Base-by-base conservation (phyloP, 2,113 vertebrate genomes). In the Sebastes schlegelii region DNA sequence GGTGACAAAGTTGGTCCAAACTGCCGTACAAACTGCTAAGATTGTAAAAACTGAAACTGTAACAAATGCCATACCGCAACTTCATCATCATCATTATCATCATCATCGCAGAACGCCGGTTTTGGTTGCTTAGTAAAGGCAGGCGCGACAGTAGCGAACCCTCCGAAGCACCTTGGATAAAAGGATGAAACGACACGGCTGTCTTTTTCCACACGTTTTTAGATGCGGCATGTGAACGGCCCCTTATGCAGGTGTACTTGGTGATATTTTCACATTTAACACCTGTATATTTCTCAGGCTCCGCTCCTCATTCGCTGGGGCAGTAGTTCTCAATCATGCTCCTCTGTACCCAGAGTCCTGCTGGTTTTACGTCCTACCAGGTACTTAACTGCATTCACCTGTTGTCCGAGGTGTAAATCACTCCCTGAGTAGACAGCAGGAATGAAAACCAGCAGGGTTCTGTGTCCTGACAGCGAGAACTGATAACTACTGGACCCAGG, bases 351-450 rank as follows among this genome's bases (percentile, higher is more conserved):
- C 26, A 49, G 45, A 86, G 66, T 82, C 84, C 34, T 75, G 72
- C 88, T 87, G 88, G 9, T 73, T 86, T 89, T 74, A 72, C 85
- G 70, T 82, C 82, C 69, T 79, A 74, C 68, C 82, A 83, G 64
- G 70, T 81, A 79, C 42, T 80, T 88, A 88, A 89, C 80, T 86
- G 64, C 79, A 69, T 76, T 52, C 51, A 62, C 60, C 60, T 60
- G 34, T 43, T 80, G 55, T 75, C 61, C 19, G 9, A 45, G 2
- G 70, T 76, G 8, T 69, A 82, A 86, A 90, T 71, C 69, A 45
- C 40, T 78, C 42, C 43, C 61, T 86, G 69, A 84, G 77, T 73
- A 83, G 42, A 80, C 19, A 51, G 77, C 55, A 77, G 64, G 74
- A 77, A 83, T 55, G 40, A 85, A 83, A 86, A 73, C 49, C 84